phyloP scores from a whole-genome alignment of 2,888 invertebrate species.

The Drosophila rellima region DNA sequence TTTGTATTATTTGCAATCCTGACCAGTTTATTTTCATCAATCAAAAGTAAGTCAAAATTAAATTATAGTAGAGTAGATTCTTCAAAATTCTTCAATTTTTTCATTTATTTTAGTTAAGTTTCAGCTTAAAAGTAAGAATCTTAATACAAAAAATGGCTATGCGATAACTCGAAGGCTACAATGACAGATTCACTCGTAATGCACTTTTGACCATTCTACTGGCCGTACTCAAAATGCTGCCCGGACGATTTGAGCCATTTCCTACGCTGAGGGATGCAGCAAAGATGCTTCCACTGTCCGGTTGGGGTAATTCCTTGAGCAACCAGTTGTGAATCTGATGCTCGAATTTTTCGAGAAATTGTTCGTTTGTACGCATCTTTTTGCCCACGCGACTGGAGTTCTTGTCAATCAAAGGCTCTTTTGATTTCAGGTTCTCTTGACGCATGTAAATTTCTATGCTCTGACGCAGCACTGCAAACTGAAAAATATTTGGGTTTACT shows the following conservation, averaged over 20 bases:
- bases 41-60: too few relatives aligned
- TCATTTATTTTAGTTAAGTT: conserved; percentile 57
- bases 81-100: neutral
- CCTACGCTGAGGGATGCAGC: conserved; percentile 58
- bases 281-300: conserved; percentile 19
- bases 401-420: conserved; percentile 45
- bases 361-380: conserved; percentile 65
- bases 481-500: neutral
- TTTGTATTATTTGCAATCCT: too few relatives aligned
- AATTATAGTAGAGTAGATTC: too few relatives aligned
- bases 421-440: conserved; percentile 23
- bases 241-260: conserved; percentile 66
- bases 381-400: conserved; percentile 74
- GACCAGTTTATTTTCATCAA: too few relatives aligned
- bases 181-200: conserved; percentile 28
- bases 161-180: conserved; percentile 24
- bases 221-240: conserved; percentile 52
- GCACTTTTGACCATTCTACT: conserved; percentile 57
- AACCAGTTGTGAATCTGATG: conserved; percentile 78
- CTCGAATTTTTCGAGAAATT: conserved; percentile 75
- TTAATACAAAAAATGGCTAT: conserved; percentile 38
- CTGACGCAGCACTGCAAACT: conserved; percentile 71
- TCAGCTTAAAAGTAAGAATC: conserved; percentile 32
- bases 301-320: conserved; percentile 45
- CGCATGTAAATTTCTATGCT: conserved; percentile 59